Conservation (phyloP, 2,113 vertebrate species). For the Platysternon megacephalum region DNA sequence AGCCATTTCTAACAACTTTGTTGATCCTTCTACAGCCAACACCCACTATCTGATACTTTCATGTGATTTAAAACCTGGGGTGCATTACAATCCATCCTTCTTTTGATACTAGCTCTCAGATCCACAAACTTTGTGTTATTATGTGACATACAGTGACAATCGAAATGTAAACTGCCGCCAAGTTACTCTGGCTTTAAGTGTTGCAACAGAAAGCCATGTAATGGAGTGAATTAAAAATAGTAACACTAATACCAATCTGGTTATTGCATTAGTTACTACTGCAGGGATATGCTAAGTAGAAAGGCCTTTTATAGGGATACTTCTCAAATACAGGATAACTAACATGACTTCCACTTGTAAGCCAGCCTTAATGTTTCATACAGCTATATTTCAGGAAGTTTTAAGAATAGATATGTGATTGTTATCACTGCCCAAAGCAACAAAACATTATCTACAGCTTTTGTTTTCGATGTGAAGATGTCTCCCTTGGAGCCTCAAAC, state of each 20-base stretch:
- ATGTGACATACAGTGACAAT: background rate
- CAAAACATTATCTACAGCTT: background rate
- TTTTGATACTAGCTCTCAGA: background rate
- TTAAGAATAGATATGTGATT: background rate
- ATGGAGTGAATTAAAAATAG: background rate
- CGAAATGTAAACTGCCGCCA: background rate
- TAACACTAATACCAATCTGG: background rate
- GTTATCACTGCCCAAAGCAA: background rate
- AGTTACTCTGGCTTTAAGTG: background rate
- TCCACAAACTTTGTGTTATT: background rate
- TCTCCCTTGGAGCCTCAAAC: background rate
- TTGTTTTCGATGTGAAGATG: constrained; percentile 11
- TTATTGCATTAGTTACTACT: background rate
- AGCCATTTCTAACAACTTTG: background rate
- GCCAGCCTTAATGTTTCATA: background rate
- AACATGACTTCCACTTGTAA: background rate
- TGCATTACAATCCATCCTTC: background rate
- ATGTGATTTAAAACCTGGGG: background rate
- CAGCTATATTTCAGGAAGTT: background rate
- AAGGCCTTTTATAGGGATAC: background rate
- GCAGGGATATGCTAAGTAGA: background rate
- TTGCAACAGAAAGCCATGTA: background rate
- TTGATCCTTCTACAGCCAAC: background rate
- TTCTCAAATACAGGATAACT: background rate
- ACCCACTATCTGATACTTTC: background rate